These are phyloP conservation scores for Potorous gilbertii DNA, from an alignment of 2,797 vertebrate genomes.

Conservation along the genomic window DNA sequence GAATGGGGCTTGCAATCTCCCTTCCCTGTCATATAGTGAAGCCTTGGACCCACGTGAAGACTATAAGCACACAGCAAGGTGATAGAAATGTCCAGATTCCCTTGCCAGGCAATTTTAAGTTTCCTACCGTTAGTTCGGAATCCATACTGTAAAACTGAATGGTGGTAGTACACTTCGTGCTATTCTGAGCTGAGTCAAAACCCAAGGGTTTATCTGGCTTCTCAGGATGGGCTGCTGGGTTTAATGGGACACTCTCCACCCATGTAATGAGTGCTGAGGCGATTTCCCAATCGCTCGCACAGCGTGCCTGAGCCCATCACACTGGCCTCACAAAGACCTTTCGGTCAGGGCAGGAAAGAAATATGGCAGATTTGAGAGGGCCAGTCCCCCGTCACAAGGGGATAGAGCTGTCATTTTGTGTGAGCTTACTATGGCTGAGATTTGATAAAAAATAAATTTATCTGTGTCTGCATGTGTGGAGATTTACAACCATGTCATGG, in stretches of 20 bases:
- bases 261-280: slow-evolving; percentile 24
- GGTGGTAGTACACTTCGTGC: not conserved
- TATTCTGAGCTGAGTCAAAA: not conserved
- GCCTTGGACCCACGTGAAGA: not conserved
- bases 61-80: not conserved
- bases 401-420: slow-evolving; percentile 15
- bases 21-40: slow-evolving; percentile 63
- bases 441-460: slow-evolving; percentile 50
- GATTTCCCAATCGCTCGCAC: slow-evolving; percentile 30
- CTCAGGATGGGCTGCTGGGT: not conserved
- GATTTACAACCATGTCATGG: slow-evolving; percentile 37
- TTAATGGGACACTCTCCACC: not conserved
- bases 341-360: slow-evolving; percentile 54
- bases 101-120: slow-evolving; percentile 65
- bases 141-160: slow-evolving; percentile 41
- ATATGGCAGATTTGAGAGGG: slow-evolving; percentile 36
- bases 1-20: not conserved
- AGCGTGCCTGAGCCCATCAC: slow-evolving; percentile 37
- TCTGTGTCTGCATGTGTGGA: not conserved
- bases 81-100: slow-evolving; percentile 44
- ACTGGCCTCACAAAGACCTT: slow-evolving; percentile 54
- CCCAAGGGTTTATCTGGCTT: slow-evolving; percentile 53
- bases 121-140: slow-evolving; percentile 63
- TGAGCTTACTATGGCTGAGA: not conserved
- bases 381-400: not conserved